Evolutionary conservation across 2,888 invertebrate genomes (phyloP), one percentile per base, ranked within the genome.

Genomic region (Minunthozetes semirufus): DNA sequence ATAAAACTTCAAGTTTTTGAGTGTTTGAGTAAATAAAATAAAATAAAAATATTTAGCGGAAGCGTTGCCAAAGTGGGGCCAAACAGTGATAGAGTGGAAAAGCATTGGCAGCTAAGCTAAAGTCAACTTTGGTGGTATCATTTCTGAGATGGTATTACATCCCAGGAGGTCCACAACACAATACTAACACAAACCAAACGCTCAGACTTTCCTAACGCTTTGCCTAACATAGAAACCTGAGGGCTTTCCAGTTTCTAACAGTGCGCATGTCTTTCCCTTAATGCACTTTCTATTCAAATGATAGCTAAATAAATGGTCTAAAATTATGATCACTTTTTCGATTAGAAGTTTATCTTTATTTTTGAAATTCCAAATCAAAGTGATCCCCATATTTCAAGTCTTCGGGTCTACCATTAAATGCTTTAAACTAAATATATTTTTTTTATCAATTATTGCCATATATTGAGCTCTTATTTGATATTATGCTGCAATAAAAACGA

Each of bases 151-250:
- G 63, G 29, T 63, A 63, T 63, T 63, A 63, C 63, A 63, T 63
- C 63, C 63, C 63, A 63, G 27, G 63, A 63, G 63, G 63, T 63
- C 63, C 63, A 63, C 33, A 63, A 63, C 63, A 63, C n/a, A n/a
- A 63, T 63, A 63, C 63, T 29, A 63, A 29, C 27, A 63, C 29
- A 63, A 63, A 27, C 11, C 29, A 17, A 29, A 63, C 27, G 27
- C 15, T 17, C 3, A 27, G 25, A 27, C 27, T 63, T 63, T 29
- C 17, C 33, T 33, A 22, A 3, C 17, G 33, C 63, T 63, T 63
- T n/a, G 33, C 63, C 15, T 22, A 33, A 29, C 63, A 63, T 63
- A 56, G 22, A 56, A 22, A 56, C 56, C 56, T 48, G 8, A 17
- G 13, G 48, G 48, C 48, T n/a, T 48, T 3, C 48, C 48, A 63